A percentile compares a stretch with the other conserved stretches of the same genome.
phyloP scores from a whole-genome alignment of 2,888 invertebrate species.

The Micropterix aruncella region DNA sequence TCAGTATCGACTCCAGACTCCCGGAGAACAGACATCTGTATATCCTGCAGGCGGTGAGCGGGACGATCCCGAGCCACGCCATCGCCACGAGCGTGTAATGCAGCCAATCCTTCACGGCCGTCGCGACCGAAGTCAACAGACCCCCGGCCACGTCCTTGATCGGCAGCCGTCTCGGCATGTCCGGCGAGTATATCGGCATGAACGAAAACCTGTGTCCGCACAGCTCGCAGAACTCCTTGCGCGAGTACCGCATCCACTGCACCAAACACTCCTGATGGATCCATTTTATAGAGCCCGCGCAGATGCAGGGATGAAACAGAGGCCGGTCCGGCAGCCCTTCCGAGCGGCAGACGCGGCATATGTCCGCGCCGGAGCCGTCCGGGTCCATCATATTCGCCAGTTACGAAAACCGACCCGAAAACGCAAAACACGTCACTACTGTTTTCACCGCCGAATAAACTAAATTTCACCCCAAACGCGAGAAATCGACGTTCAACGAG shows the following conservation, averaged over 20 bases:
- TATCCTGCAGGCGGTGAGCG: conserved; percentile 89
- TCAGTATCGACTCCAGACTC: conserved; percentile 72
- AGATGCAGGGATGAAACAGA: conserved; percentile 95
- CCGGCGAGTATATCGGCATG: conserved; percentile 98
- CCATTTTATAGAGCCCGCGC: conserved; percentile 98
- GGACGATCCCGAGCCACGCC: conserved; percentile 96
- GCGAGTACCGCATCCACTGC: conserved; percentile 98
- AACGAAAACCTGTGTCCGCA: conserved; percentile 97
- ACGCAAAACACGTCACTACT: no score
- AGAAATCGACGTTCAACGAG: no score
- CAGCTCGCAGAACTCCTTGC: conserved; percentile 96
- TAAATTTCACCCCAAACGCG: no score
- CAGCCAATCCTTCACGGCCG: conserved; percentile 91
- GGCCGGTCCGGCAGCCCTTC: conserved; percentile 87
- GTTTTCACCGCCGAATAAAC: no score
- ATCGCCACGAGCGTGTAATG: conserved; percentile 94
- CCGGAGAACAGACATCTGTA: conserved; percentile 89
- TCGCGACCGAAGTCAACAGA: conserved; percentile 73
- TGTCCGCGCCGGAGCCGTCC: conserved; percentile 53
- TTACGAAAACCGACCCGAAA: no score
- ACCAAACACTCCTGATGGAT: conserved; percentile 97
- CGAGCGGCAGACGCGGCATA: conserved; percentile 95
- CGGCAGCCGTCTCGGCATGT: conserved; percentile 97
- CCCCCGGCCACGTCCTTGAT: conserved; percentile 87
- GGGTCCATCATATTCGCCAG: conserved; percentile 3